A percentile compares a stretch with the other conserved stretches of the same genome.
These are phyloP conservation scores for Trachelus stipa DNA, from an alignment of 2,888 invertebrate species.

Conservation along the genomic window DNA sequence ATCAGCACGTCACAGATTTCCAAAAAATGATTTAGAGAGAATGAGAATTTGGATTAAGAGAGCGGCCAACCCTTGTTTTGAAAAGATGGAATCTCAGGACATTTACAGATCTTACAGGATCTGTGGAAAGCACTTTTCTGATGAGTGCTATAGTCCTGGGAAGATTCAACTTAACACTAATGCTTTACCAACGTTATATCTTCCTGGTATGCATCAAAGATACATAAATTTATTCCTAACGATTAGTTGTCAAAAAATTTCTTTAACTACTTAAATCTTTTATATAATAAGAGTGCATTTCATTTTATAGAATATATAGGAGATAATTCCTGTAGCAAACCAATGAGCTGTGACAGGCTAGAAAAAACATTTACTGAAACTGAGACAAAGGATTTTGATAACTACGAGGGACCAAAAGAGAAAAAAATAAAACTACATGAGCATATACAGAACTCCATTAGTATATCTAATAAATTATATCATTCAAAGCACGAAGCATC, in stretches of 20 bases:
- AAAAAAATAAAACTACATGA: background rate
- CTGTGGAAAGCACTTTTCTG: constrained; percentile 3
- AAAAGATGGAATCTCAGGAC: background rate
- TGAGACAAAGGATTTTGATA: background rate
- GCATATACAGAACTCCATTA: background rate
- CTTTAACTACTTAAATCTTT: background rate
- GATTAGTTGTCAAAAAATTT: background rate
- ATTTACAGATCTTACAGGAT: background rate
- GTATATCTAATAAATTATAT: background rate
- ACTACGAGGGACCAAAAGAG: background rate
- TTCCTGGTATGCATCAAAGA: background rate
- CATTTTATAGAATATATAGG: background rate
- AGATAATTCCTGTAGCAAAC: background rate
- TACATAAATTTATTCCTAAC: background rate
- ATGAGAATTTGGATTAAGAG: constrained; percentile 1
- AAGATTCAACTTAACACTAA: background rate
- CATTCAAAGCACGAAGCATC: background rate
- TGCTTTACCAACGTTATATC: constrained; percentile 2
- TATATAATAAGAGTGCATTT: background rate
- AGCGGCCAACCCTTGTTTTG: background rate
- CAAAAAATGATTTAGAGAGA: constrained; percentile 2
- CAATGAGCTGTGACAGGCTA: background rate
- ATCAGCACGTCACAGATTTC: constrained; percentile 1
- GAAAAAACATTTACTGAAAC: background rate
- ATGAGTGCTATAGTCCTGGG: background rate